These are phyloP conservation scores for Corvus cornix DNA, from an alignment of 2,113 vertebrate species.

Conservation along the genomic window DNA sequence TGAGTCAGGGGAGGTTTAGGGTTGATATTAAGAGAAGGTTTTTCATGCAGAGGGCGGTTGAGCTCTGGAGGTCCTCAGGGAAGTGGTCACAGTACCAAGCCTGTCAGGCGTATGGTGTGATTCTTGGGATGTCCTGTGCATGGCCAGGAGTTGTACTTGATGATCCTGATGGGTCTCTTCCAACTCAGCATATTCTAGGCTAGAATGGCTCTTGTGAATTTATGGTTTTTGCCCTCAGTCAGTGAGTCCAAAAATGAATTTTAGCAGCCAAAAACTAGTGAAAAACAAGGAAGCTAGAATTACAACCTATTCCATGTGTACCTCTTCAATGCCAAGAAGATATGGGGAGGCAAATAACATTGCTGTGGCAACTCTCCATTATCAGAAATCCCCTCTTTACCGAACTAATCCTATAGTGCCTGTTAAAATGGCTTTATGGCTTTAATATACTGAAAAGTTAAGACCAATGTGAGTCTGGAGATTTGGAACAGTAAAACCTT, in stretches of 20 bases:
- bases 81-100: background rate
- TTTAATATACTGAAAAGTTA: constrained; percentile 10
- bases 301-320: background rate
- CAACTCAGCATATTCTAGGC: background rate
- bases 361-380: background rate
- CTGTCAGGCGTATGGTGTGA: background rate
- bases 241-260: background rate
- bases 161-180: background rate
- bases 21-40: background rate
- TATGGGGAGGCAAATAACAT: background rate
- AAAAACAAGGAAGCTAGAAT: background rate
- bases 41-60: background rate
- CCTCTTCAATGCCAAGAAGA: background rate
- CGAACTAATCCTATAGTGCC: background rate
- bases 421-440: background rate
- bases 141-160: background rate
- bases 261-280: background rate
- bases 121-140: background rate
- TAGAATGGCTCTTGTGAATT: background rate
- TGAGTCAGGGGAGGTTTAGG: background rate
- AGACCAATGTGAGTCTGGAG: background rate
- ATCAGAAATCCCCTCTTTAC: background rate
- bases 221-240: background rate
- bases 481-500: constrained; percentile 4
- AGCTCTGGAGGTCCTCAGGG: background rate